Percentiles rank a stretch among this genome's conserved stretches.
Evolutionary conservation across 2,113 vertebrate genomes (phyloP).

Genomic region (Apodemus sylvaticus): DNA sequence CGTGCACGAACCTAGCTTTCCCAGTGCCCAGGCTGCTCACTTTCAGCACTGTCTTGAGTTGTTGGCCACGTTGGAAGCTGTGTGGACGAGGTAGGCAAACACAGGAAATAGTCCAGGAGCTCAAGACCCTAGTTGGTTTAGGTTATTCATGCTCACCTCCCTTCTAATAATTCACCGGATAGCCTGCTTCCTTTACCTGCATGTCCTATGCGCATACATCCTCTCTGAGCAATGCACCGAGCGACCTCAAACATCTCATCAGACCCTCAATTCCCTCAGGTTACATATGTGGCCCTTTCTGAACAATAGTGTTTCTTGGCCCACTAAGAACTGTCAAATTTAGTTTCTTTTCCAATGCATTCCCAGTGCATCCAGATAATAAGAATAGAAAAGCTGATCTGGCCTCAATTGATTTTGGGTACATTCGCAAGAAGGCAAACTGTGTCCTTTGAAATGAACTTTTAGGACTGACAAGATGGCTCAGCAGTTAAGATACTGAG

Average conservation of each 20-base stretch:
- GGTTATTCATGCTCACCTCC: background rate
- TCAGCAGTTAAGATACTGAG: background rate
- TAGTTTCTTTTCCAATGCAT: background rate
- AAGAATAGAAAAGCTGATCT: background rate
- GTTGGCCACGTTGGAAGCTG: background rate
- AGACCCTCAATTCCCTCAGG: background rate
- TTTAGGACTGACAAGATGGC: background rate
- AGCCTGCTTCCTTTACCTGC: background rate
- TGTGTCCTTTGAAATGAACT: background rate
- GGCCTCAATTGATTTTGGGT: background rate
- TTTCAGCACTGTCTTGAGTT: background rate
- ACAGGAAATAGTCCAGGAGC: background rate
- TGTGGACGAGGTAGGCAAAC: background rate
- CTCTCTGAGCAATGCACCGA: background rate
- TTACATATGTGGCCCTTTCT: background rate
- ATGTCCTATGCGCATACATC: too few species aligned
- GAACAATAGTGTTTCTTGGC: background rate
- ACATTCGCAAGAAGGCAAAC: background rate
- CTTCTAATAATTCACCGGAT: background rate
- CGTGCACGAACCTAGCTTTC: background rate
- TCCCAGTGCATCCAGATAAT: background rate
- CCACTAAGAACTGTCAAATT: background rate
- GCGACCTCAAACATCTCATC: background rate
- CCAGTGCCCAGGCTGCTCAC: background rate
- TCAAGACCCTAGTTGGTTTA: background rate